phyloP scores from a whole-genome alignment of 1,140 invertebrate genomes.

The Drosophila bocki region DNA sequence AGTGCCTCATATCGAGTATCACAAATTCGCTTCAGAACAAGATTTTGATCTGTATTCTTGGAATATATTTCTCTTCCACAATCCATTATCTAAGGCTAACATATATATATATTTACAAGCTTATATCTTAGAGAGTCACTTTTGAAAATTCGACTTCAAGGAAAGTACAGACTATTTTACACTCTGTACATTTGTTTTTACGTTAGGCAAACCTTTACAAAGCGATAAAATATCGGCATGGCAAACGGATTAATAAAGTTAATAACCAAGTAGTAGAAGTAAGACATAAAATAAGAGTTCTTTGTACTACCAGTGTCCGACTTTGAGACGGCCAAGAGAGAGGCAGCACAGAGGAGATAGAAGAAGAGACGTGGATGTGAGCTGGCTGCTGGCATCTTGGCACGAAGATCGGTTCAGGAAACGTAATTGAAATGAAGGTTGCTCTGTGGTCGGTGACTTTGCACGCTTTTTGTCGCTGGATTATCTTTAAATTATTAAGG shows the following conservation, averaged over 20 bases:
- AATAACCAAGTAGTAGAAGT: slow-evolving; percentile 79
- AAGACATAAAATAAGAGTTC: slow-evolving; percentile 81
- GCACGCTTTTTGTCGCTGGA: slow-evolving; percentile 17
- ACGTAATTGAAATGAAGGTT: slow-evolving; percentile 41
- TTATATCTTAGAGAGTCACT: slow-evolving; percentile 22
- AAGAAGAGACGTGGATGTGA: slow-evolving; percentile 78
- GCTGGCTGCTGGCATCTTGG: slow-evolving; percentile 73
- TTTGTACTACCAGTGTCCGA: slow-evolving; percentile 82
- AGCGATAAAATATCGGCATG: slow-evolving; percentile 80
- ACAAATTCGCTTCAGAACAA: slow-evolving; percentile 48
- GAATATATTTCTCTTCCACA: slow-evolving; percentile 15
- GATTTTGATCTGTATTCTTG: slow-evolving; percentile 12
- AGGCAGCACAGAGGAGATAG: slow-evolving; percentile 76
- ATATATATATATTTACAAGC: slow-evolving; percentile 47
- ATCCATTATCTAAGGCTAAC: slow-evolving; percentile 20
- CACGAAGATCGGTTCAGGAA: slow-evolving; percentile 12
- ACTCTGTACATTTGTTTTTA: slow-evolving; percentile 27
- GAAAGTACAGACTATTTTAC: slow-evolving; percentile 5
- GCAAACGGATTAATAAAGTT: slow-evolving; percentile 84
- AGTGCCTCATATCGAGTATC: slow-evolving; percentile 59
- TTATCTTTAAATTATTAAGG: slow-evolving; percentile 22
- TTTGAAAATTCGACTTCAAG: slow-evolving; percentile 43
- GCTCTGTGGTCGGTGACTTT: slow-evolving; percentile 23
- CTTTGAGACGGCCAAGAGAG: slow-evolving; percentile 74
- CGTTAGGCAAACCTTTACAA: slow-evolving; percentile 73